These are phyloP conservation scores for Scomber japonicus DNA, from an alignment of 2,113 vertebrate genomes.

Conservation along the genomic window DNA sequence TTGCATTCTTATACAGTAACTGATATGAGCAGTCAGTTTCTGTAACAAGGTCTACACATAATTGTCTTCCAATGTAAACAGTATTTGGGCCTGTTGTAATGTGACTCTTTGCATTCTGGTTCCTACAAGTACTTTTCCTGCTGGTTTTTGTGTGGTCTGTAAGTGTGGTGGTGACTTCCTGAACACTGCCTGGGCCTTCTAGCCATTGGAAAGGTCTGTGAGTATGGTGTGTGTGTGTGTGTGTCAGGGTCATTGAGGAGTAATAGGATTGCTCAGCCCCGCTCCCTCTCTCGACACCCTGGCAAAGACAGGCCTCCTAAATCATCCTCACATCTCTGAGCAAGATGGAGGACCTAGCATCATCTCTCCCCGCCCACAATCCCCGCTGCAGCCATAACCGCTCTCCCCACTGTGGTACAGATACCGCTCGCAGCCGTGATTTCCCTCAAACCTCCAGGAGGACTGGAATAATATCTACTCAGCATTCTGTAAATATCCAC, in stretches of 20 bases:
- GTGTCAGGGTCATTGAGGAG: conserved; percentile 72
- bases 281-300: conserved; percentile 65
- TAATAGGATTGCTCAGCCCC: conserved; percentile 75
- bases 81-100: not conserved
- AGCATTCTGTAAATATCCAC: conserved; percentile 73
- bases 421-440: conserved; percentile 45
- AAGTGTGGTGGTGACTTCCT: conserved; percentile 26
- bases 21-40: not conserved
- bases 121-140: not conserved
- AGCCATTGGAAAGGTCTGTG: not conserved
- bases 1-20: no score
- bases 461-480: conserved; percentile 70
- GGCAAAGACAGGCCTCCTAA: conserved; percentile 74
- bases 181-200: conserved; percentile 15
- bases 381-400: conserved; percentile 33
- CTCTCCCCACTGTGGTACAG: conserved; percentile 26
- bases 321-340: conserved; percentile 77
- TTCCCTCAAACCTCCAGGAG: conserved; percentile 58
- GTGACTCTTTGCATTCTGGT: not conserved
- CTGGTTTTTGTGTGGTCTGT: conserved; percentile 40
- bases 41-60: not conserved
- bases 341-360: conserved; percentile 72
- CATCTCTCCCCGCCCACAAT: conserved; percentile 39
- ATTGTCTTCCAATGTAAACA: not conserved
- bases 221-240: conserved; percentile 2